Evolutionary conservation across 2,888 invertebrate species (phyloP).

Genomic region (Caenorhabditis sulstoni): DNA sequence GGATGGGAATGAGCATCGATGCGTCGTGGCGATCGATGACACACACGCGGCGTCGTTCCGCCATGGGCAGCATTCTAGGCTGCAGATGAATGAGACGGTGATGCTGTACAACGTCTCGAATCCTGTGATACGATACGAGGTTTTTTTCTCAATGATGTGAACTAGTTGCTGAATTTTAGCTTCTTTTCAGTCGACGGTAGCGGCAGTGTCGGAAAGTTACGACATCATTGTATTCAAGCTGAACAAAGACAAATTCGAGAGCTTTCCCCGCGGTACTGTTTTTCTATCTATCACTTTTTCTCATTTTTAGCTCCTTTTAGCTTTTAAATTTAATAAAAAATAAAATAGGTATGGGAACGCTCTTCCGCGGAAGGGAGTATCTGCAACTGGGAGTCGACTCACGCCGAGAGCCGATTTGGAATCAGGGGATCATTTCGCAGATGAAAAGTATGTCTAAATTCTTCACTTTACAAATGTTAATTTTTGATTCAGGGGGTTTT

Average conservation of each 20-base stretch:
- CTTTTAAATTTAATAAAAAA: too few species aligned
- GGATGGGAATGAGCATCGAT: slow-evolving; percentile 1
- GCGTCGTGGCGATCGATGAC: slow-evolving; percentile 8
- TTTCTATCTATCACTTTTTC: too few species aligned
- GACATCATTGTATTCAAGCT: slow-evolving; percentile 14
- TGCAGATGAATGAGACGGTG: neutral
- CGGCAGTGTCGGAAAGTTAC: neutral
- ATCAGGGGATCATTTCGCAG: slow-evolving; percentile 12
- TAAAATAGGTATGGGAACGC: too few species aligned
- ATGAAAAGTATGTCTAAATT: slow-evolving; percentile 19
- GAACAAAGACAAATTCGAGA: neutral
- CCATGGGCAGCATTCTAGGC: slow-evolving; percentile 6
- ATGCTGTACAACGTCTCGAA: neutral
- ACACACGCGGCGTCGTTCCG: slow-evolving; percentile 10
- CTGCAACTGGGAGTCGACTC: slow-evolving; percentile 6
- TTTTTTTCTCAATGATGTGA: slow-evolving; percentile 10
- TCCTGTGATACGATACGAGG: slow-evolving; percentile 1
- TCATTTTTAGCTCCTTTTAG: too few species aligned
- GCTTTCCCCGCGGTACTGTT: neutral
- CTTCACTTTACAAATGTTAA: slow-evolving; percentile 24
- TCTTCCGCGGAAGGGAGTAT: slow-evolving; percentile 12
- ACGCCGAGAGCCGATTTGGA: slow-evolving; percentile 5
- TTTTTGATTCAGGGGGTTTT: slow-evolving; percentile 14
- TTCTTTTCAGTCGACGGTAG: slow-evolving; percentile 14
- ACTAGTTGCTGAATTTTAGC: slow-evolving; percentile 17